Evolutionary conservation across 2,888 invertebrate species (phyloP), one percentile per base, ranked within the genome.

Genomic region (Meghimatium bilineatum): DNA sequence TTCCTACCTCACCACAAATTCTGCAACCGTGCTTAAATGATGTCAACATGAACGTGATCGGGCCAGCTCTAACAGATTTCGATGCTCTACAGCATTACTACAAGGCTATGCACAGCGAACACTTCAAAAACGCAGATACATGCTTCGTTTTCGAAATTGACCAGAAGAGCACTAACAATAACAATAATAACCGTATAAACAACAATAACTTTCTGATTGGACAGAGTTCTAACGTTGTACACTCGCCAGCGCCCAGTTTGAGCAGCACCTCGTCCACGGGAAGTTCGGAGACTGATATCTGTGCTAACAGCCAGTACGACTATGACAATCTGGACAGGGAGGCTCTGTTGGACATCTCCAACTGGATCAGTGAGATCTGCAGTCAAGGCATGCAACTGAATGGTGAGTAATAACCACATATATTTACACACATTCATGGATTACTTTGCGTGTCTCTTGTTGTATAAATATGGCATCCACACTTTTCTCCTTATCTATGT

Each of bases 331-430:
- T 81, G 67, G 86, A 84, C 71, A 74, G 75, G 0, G 84, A 84
- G 74, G 86, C 84, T 20, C 78, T 86, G 52, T 80, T 82, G 23
- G 86, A 86, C 77, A 80, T 86, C 52, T 86, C 86, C 72, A 83
- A 86, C 77, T 86, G 86, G 86, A 86, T 86, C 86, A 85, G 82
- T 14, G 86, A 86, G 74, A 76, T 86, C 26, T 86, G 86, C 78
- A 82, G 67, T 49, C 81, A 85, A 26, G 67, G 81, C 29, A 83
- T 79, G 56, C 81, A 83, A 26, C 32, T 20, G 78, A 82, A 66
- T 81, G 84, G 86, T 86, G 67, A 84, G 86, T 84, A 44, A 49
- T 12, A 26, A 63, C 2, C n/a, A 32, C 32, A 14, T 34, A 20
- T 34, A 32, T 34, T 67, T 32, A 14, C 23, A 20, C 6, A 20